Evolutionary conservation across 2,113 vertebrate species (phyloP).

Genomic region (Alectura lathami): DNA sequence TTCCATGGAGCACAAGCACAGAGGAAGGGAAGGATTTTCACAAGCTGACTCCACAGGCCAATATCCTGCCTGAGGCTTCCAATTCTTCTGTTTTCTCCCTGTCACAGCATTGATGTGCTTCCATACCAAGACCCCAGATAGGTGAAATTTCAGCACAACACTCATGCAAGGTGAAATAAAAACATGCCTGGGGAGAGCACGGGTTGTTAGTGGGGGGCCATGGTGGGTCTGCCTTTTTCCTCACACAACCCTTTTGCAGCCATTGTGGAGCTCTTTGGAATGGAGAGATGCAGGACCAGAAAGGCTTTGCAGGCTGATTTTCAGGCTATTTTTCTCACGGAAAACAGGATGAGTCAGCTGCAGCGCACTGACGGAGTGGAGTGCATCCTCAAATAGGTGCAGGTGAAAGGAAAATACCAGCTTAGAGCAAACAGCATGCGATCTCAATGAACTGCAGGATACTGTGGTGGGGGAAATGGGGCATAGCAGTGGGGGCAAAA

Average conservation of each 20-base stretch:
- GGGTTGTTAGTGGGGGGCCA: neutral
- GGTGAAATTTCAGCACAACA: neutral
- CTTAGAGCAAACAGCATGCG: neutral
- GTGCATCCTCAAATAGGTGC: neutral
- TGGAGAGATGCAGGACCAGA: neutral
- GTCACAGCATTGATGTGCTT: neutral
- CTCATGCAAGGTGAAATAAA: neutral
- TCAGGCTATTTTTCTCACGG: neutral
- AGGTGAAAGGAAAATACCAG: neutral
- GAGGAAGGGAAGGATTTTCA: conserved; percentile 7
- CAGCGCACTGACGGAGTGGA: neutral
- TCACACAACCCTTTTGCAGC: neutral
- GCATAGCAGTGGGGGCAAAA: neutral
- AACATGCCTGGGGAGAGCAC: neutral
- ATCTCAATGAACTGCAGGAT: neutral
- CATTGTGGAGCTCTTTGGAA: neutral
- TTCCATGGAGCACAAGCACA: neutral
- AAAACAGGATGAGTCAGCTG: neutral
- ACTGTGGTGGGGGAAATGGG: neutral
- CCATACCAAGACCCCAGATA: neutral
- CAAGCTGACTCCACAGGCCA: neutral
- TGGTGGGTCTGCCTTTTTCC: neutral
- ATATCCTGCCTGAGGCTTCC: neutral
- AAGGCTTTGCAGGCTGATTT: neutral
- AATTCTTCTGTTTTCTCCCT: neutral